A percentile compares a stretch with the other conserved stretches of the same genome.
Conservation (phyloP, 2,113 vertebrate genomes). For the Pseudolaguvia tuberculata region DNA sequence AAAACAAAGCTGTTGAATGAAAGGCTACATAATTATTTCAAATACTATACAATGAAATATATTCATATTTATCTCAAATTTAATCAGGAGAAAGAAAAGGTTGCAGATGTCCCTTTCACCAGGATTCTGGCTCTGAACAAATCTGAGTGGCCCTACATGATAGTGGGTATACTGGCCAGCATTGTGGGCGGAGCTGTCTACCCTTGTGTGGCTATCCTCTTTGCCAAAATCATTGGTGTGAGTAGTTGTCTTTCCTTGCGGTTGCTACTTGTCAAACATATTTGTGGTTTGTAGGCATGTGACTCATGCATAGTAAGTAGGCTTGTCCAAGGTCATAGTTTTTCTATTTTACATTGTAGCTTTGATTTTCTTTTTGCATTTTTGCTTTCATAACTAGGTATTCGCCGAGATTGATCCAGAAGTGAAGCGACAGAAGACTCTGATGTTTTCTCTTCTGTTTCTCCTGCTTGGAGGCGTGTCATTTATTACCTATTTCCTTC, state of each 20-base stretch:
- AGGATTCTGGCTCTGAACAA: conserved; percentile 70
- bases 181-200: conserved; percentile 60
- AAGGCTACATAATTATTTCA: background rate
- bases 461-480: conserved; percentile 63
- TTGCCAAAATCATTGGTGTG: conserved; percentile 71
- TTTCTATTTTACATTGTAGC: background rate
- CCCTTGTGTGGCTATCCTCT: conserved; percentile 65
- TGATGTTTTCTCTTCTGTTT: conserved; percentile 66
- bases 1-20: background rate
- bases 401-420: conserved; percentile 63
- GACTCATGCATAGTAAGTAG: conserved; percentile 1
- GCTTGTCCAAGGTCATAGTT: conserved; percentile 5
- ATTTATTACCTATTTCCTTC: conserved; percentile 56
- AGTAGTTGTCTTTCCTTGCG: conserved; percentile 40
- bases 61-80: background rate
- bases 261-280: background rate
- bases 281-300: background rate
- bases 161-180: conserved; percentile 61
- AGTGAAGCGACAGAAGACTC: conserved; percentile 60
- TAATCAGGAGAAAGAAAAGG: conserved; percentile 56
- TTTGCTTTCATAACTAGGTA: conserved; percentile 52
- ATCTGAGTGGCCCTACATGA: conserved; percentile 63
- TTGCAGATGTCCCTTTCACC: conserved; percentile 56
- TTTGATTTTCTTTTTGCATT: background rate
- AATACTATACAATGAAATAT: background rate